phyloP scores from a whole-genome alignment of 2,888 invertebrate species.

The Meghimatium bilineatum region DNA sequence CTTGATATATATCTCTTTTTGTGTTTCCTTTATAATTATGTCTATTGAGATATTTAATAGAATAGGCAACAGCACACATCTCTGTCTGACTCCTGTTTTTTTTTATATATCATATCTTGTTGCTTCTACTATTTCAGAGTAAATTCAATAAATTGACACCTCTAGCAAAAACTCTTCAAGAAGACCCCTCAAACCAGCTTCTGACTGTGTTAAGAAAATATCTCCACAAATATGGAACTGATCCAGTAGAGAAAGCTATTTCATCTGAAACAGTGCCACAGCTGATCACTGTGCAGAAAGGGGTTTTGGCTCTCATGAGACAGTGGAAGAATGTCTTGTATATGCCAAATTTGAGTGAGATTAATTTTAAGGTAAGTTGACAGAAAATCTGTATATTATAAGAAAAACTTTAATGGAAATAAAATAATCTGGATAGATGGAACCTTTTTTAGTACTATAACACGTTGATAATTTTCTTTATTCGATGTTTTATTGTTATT shows the following conservation, averaged over 20 bases:
- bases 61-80: too few relatives aligned
- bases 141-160: constrained; percentile 89
- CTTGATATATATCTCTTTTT: too few relatives aligned
- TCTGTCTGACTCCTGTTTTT: too few relatives aligned
- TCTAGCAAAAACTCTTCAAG: constrained; percentile 91
- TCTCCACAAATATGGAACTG: constrained; percentile 84
- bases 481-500: too few relatives aligned
- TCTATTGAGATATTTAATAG: too few relatives aligned
- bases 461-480: too few relatives aligned
- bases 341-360: constrained; percentile 91
- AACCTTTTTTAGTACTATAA: too few relatives aligned
- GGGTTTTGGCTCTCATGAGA: constrained; percentile 94
- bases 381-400: neutral
- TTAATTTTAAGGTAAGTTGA: constrained; percentile 82
- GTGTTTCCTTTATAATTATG: too few relatives aligned
- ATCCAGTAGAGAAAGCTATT: constrained; percentile 88
- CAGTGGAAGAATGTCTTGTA: constrained; percentile 98
- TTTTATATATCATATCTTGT: neutral
- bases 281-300: constrained; percentile 91
- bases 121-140: constrained; percentile 80
- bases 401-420: too few relatives aligned
- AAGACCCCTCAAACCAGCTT: constrained; percentile 96
- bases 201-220: constrained; percentile 92
- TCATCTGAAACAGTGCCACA: constrained; percentile 90
- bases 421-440: too few relatives aligned